Percentiles rank a stretch among this genome's conserved stretches.
These are phyloP conservation scores for Trichomycterus rosablanca DNA, from an alignment of 2,113 vertebrate species.

Conservation along the genomic window DNA sequence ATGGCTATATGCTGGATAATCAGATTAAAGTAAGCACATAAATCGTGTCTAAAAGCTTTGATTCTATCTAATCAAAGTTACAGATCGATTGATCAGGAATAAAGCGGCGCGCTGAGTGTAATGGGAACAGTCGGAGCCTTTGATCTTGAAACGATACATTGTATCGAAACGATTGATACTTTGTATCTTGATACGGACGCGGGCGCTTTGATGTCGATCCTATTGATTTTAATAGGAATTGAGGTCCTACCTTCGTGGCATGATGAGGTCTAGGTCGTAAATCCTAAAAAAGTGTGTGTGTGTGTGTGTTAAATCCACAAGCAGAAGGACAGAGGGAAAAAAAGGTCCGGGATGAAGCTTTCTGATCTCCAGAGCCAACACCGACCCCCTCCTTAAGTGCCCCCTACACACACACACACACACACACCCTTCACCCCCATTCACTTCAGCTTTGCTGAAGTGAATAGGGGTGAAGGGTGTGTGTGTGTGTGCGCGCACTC, in stretches of 20 bases:
- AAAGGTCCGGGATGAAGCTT: constrained; percentile 60
- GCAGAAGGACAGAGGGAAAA: constrained; percentile 10
- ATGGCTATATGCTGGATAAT: no score
- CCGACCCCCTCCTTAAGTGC: constrained; percentile 25
- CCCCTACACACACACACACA: neutral
- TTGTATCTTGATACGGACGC: no score
- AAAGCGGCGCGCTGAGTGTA: no score
- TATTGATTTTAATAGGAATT: neutral
- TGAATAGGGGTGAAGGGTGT: neutral
- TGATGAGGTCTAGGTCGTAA: neutral
- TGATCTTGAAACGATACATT: no score
- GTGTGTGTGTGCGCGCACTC: neutral
- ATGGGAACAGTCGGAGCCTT: no score
- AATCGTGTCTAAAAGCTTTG: no score
- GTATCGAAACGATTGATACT: neutral
- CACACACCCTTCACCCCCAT: neutral
- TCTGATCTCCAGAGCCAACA: constrained; percentile 56
- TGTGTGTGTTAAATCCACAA: constrained; percentile 12
- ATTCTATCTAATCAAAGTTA: no score
- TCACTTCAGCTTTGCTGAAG: neutral
- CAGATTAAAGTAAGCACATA: no score
- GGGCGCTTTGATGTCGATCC: no score
- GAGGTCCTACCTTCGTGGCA: neutral
- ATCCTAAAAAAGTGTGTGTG: neutral
- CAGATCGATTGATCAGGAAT: no score